phyloP scores from a whole-genome alignment of 2,888 invertebrate species.

The Drosophila diplacantha region DNA sequence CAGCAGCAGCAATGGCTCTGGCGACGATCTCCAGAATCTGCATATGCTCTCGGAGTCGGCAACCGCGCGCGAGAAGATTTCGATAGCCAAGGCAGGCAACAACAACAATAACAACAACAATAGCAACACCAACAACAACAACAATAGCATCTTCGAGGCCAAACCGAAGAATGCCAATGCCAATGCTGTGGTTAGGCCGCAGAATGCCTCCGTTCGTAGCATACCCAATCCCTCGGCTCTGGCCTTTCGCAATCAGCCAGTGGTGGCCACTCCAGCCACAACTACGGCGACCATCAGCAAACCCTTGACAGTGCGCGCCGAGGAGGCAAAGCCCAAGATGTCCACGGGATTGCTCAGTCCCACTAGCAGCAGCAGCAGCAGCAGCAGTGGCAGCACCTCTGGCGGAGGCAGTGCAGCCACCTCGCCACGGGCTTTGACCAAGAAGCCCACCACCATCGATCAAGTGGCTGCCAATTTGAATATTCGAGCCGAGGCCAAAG shows the following conservation, averaged over 20 bases:
- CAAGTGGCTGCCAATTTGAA: constrained; percentile 77
- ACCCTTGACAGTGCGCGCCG: constrained; percentile 32
- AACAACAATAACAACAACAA: constrained; percentile 22
- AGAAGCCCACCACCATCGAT: constrained; percentile 76
- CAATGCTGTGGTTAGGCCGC: constrained; percentile 73
- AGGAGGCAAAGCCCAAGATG: constrained; percentile 40
- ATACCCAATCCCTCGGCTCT: constrained; percentile 83
- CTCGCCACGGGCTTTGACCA: constrained; percentile 58
- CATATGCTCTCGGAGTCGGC: constrained; percentile 79
- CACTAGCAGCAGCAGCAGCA: constrained; percentile 31
- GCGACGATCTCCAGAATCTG: constrained; percentile 79
- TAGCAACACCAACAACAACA: neutral
- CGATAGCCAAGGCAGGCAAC: constrained; percentile 60
- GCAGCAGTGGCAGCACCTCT: constrained; percentile 19
- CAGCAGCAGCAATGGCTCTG: constrained; percentile 28
- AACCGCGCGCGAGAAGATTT: constrained; percentile 76
- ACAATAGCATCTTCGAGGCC: neutral
- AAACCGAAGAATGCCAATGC: constrained; percentile 52
- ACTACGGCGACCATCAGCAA: constrained; percentile 40
- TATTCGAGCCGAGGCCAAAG: constrained; percentile 73
- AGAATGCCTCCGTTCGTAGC: constrained; percentile 81
- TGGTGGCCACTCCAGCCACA: constrained; percentile 53
- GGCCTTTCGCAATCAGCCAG: constrained; percentile 79
- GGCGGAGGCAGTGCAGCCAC: constrained; percentile 42
- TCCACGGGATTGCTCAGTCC: constrained; percentile 38